phyloP scores from a whole-genome alignment of 2,113 vertebrate genomes.

The Serinus canaria region DNA sequence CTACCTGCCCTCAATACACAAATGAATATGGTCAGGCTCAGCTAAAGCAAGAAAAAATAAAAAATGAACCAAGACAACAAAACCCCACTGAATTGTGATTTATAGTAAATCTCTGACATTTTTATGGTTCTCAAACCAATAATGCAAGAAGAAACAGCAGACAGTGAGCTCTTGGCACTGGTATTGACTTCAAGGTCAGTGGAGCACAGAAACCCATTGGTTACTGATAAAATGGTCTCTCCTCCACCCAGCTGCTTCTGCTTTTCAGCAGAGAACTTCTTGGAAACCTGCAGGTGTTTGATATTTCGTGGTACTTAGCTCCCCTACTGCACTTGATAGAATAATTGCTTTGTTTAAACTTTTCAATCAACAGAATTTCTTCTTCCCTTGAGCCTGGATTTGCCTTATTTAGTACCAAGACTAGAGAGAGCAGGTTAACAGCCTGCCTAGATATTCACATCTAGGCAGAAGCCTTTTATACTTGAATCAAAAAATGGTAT shows the following conservation, averaged over 20 bases:
- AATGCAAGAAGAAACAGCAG: constrained; percentile 19
- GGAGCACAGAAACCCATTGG: constrained; percentile 16
- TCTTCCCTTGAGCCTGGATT: neutral
- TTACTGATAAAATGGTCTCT: constrained; percentile 42
- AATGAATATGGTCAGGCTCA: neutral
- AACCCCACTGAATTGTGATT: constrained; percentile 20
- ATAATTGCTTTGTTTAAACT: constrained; percentile 26
- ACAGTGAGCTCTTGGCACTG: constrained; percentile 1
- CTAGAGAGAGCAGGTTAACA: constrained; percentile 40
- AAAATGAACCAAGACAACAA: neutral
- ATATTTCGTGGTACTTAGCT: neutral
- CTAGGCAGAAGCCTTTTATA: constrained; percentile 41
- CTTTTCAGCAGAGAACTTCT: constrained; percentile 9
- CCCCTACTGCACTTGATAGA: neutral
- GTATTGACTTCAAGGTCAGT: constrained; percentile 52
- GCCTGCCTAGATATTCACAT: constrained; percentile 38
- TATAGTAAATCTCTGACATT: constrained; percentile 27
- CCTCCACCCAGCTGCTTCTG: constrained; percentile 45
- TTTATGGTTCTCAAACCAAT: constrained; percentile 52
- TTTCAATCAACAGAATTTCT: constrained; percentile 19
- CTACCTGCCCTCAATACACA: neutral
- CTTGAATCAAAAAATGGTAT: constrained; percentile 55
- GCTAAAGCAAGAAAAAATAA: neutral
- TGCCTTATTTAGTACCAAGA: neutral
- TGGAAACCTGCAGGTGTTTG: constrained; percentile 28